Evolutionary conservation across 2,888 invertebrate genomes (phyloP), one percentile per base, ranked within the genome.

Genomic region (Taenaris catops): DNA sequence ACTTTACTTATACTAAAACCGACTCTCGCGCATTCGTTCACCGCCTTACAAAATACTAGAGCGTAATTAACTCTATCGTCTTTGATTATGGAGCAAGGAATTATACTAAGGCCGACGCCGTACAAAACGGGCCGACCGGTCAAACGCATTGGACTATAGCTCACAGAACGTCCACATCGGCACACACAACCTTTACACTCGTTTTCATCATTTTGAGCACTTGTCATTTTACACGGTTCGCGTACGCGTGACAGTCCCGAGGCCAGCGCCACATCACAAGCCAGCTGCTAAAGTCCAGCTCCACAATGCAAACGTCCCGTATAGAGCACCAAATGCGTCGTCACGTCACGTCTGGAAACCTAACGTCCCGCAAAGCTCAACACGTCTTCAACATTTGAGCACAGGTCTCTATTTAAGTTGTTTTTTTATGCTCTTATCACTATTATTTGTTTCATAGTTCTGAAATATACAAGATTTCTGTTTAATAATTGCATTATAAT

Each of bases 1-100:
- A 43, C 42, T 51, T 45, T 43, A 51, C 53, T 51, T 52, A 52
- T 24, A 34, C 48, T 50, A 29, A 52, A 42, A 48, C 48, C 46
- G 41, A 45, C 42, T 41, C 41, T 34, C 43, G 25, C 51, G 40
- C 44, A 1, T 35, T 41, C 38, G 33, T 39, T 38, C n/a, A 39
- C 41, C 43, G 45, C 41, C 44, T 41, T 36, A 40, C 38, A 37
- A 41, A 42, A 46, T 40, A 47, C 44, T 44, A 46, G 48, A 44
- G 51, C 53, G 43, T 20, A 41, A 39, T 42, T 12, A 37, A 32
- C 33, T 35, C 43, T 36, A 43, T 43, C 42, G 44, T 48, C 49
- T 43, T 41, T 34, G 45, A 45, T 44, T 40, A 44, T 41, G 48
- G 49, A 48, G 46, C 44, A 48, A 44, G 35, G 33, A 49, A 49